These are phyloP conservation scores for Altica lythri DNA, from an alignment of 2,888 invertebrate genomes.

Conservation along the genomic window DNA sequence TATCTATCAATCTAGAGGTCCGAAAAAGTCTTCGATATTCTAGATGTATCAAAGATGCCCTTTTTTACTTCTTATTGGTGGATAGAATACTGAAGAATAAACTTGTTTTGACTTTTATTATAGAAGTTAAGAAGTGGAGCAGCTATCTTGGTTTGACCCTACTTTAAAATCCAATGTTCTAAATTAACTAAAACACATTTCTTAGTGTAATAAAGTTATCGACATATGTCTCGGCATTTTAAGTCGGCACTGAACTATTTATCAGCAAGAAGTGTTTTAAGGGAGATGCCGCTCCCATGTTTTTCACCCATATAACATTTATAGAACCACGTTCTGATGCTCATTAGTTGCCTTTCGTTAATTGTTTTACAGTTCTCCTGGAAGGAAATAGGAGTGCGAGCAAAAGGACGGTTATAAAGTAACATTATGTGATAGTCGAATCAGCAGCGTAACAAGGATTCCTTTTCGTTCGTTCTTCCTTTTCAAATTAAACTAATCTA, in stretches of 20 bases:
- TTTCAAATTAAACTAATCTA: too few species aligned
- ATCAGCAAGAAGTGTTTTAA: conserved; percentile 31
- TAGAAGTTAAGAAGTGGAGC: too few species aligned
- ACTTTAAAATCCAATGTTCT: too few species aligned
- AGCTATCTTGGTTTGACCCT: too few species aligned
- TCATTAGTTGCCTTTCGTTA: conserved; percentile 35
- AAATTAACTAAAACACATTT: too few species aligned
- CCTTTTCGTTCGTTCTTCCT: neutral
- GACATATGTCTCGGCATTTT: neutral
- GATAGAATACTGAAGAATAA: too few species aligned
- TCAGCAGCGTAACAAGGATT: neutral
- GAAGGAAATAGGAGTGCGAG: conserved; percentile 9
- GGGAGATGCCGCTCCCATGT: conserved; percentile 23
- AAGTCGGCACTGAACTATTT: conserved; percentile 18
- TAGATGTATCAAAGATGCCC: too few species aligned
- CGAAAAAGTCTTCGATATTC: too few species aligned
- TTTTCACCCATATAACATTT: conserved; percentile 31
- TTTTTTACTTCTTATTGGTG: too few species aligned
- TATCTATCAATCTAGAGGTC: too few species aligned
- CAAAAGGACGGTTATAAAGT: conserved; percentile 5
- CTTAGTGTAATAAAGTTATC: neutral
- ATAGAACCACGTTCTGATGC: conserved; percentile 29
- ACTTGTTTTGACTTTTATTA: too few species aligned
- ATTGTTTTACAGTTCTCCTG: conserved; percentile 31
- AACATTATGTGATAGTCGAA: neutral